Percentiles rank a stretch among this genome's conserved stretches.
These are phyloP conservation scores for Setipinna tenuifilis DNA, from an alignment of 2,797 vertebrate species.

Conservation along the genomic window DNA sequence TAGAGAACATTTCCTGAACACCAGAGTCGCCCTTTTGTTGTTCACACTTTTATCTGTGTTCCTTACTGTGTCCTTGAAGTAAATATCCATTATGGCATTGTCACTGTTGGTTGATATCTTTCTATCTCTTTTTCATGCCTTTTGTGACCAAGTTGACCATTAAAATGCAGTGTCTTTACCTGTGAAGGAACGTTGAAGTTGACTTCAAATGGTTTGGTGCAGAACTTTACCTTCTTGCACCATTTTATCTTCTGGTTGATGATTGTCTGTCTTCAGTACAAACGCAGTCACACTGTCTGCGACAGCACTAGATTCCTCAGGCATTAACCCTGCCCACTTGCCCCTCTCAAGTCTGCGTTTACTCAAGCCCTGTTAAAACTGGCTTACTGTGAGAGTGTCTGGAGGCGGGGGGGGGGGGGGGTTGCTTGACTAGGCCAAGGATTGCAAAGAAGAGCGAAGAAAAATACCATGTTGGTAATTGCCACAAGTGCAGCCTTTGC, in stretches of 20 bases:
- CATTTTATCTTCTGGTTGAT: too few relatives aligned
- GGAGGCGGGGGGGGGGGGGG: constrained; percentile 39
- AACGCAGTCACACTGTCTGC: neutral
- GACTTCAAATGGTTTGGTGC: too few relatives aligned
- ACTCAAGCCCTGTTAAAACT: neutral
- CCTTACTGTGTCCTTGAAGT: too few relatives aligned
- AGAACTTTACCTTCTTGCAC: too few relatives aligned
- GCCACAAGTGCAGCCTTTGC: constrained; percentile 71
- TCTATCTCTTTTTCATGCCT: too few relatives aligned
- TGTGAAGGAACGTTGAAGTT: too few relatives aligned
- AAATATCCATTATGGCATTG: too few relatives aligned
- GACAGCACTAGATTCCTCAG: neutral
- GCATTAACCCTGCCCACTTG: neutral
- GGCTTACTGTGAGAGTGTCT: neutral
- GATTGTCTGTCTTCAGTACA: too few relatives aligned
- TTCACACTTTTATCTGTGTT: neutral
- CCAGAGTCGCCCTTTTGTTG: neutral
- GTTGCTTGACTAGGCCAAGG: constrained; percentile 34
- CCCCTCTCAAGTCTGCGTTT: neutral
- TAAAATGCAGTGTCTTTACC: too few relatives aligned
- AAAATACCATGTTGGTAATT: constrained; percentile 76
- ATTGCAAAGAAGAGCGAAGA: constrained; percentile 60
- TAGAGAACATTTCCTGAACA: neutral
- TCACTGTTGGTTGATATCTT: too few relatives aligned
- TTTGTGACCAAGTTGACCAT: too few relatives aligned